Evolutionary conservation across 2,113 vertebrate species (phyloP).

Genomic region (Oryzias melastigma): DNA sequence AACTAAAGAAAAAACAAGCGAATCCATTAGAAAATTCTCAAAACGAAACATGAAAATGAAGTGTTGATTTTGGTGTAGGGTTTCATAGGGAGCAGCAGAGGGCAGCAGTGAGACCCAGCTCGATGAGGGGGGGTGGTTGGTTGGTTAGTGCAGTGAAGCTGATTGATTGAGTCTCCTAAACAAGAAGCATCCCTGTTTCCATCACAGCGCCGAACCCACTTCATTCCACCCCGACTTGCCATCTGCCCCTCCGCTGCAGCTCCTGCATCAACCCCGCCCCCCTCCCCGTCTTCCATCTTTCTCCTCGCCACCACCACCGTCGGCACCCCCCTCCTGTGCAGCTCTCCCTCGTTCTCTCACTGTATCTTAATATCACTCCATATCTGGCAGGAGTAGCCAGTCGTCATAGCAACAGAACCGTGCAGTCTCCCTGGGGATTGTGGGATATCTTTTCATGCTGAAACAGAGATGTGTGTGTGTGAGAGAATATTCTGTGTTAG

Average conservation of each 20-base stretch:
- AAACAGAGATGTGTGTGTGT: conserved; percentile 51
- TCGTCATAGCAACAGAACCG: conserved; percentile 82
- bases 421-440: conserved; percentile 77
- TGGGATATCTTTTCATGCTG: conserved; percentile 78
- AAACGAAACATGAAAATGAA: conserved; percentile 21
- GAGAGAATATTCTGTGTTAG: conserved; percentile 33
- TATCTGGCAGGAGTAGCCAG: conserved; percentile 80
- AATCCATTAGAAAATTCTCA: conserved; percentile 3
- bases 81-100: conserved; percentile 48
- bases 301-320: not conserved
- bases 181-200: conserved; percentile 32
- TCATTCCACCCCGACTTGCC: not conserved
- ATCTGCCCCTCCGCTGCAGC: conserved; percentile 6
- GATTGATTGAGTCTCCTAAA: conserved; percentile 37
- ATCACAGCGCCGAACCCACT: not conserved
- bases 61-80: conserved; percentile 16
- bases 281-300: conserved; percentile 4
- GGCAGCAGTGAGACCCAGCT: conserved; percentile 32
- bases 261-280: not conserved
- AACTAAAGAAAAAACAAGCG: conserved; percentile 70
- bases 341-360: conserved; percentile 60
- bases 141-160: conserved; percentile 10
- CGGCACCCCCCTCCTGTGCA: conserved; percentile 31
- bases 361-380: conserved; percentile 72
- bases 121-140: conserved; percentile 1